phyloP scores from a whole-genome alignment of 2,797 vertebrate genomes.

The Xenentodon cancila region DNA sequence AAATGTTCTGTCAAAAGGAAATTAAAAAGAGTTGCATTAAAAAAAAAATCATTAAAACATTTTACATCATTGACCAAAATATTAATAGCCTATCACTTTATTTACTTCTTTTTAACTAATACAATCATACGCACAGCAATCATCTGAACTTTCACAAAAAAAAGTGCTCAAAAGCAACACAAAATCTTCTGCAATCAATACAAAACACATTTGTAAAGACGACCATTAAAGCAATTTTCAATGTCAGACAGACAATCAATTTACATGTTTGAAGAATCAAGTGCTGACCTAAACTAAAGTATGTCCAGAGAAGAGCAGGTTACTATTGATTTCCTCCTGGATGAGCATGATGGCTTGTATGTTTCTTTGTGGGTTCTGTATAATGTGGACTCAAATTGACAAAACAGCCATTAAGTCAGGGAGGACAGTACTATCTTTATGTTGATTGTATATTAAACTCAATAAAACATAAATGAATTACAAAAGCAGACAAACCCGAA shows the following conservation, averaged over 20 bases:
- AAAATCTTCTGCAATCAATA: conserved; percentile 84
- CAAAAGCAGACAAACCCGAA: conserved; percentile 43
- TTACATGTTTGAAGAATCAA: conserved; percentile 85
- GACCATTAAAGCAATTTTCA: conserved; percentile 83
- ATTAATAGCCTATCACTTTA: background rate
- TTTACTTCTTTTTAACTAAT: background rate
- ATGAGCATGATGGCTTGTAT: conserved; percentile 79
- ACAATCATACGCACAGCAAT: conserved; percentile 14
- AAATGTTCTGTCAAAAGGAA: too few species aligned
- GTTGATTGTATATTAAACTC: conserved; percentile 63
- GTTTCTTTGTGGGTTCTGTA: conserved; percentile 56
- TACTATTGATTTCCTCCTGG: conserved; percentile 82
- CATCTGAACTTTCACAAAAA: conserved; percentile 59
- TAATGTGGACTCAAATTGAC: conserved; percentile 72
- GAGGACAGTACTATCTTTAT: conserved; percentile 56
- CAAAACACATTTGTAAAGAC: conserved; percentile 85
- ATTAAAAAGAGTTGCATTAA: too few species aligned
- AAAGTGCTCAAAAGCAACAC: conserved; percentile 69
- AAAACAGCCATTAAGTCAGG: conserved; percentile 67
- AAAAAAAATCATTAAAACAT: background rate
- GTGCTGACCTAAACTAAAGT: conserved; percentile 85
- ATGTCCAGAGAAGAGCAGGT: conserved; percentile 77
- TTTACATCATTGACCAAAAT: background rate
- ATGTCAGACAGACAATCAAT: conserved; percentile 84
- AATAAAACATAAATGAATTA: conserved; percentile 55